A percentile compares a stretch with the other conserved stretches of the same genome.
Evolutionary conservation across 2,888 invertebrate species (phyloP).

Genomic region (Cybosia mesomella): DNA sequence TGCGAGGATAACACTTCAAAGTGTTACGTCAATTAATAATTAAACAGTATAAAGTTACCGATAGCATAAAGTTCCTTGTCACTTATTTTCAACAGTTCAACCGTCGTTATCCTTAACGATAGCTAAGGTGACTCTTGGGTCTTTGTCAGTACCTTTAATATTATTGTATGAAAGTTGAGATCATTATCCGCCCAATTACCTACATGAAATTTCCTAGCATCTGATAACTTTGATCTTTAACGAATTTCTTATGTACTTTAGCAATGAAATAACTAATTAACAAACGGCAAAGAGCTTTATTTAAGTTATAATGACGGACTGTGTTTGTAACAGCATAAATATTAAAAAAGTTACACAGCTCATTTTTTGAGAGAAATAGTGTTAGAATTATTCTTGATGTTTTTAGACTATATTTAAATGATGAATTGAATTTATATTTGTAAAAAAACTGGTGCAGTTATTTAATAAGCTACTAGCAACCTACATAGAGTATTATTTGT

Average conservation of each 20-base stretch:
- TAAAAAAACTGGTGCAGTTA: no score
- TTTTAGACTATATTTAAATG: neutral
- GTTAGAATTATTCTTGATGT: neutral
- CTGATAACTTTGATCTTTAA: constrained; percentile 45
- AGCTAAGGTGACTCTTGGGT: constrained; percentile 35
- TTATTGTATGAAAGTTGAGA: constrained; percentile 43
- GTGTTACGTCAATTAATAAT: constrained; percentile 53
- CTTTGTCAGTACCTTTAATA: constrained; percentile 40
- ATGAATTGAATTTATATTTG: neutral
- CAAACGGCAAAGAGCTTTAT: constrained; percentile 23
- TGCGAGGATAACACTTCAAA: neutral
- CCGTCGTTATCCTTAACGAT: constrained; percentile 59
- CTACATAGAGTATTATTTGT: no score
- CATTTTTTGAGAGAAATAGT: neutral
- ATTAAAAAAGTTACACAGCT: constrained; percentile 21
- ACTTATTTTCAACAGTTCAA: constrained; percentile 33
- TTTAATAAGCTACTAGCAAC: no score
- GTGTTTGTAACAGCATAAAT: constrained; percentile 20
- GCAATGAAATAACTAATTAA: constrained; percentile 31
- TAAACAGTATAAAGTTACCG: constrained; percentile 54
- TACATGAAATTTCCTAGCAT: constrained; percentile 38
- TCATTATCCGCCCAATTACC: constrained; percentile 22
- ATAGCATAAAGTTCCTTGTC: constrained; percentile 38
- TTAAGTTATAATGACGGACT: constrained; percentile 18
- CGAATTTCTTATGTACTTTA: constrained; percentile 32